Evolutionary conservation across 2,888 invertebrate species (phyloP).

Genomic region (Oligia fasciuncula): DNA sequence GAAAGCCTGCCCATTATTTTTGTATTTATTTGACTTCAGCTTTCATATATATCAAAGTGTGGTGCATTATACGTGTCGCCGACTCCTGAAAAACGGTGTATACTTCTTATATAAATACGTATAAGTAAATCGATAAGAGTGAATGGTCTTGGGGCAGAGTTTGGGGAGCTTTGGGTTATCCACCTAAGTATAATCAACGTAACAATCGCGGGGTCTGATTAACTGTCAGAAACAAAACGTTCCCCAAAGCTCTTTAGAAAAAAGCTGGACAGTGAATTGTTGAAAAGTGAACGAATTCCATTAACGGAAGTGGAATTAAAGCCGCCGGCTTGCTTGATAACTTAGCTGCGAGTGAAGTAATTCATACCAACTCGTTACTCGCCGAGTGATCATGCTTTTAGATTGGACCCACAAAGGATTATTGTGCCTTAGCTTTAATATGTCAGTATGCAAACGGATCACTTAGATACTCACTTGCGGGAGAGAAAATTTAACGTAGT

Average conservation of each 20-base stretch:
- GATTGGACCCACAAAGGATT: slow-evolving; percentile 64
- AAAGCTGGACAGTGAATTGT: slow-evolving; percentile 79
- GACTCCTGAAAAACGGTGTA: slow-evolving; percentile 9
- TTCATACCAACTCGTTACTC: slow-evolving; percentile 73
- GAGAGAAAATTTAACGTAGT: slow-evolving; percentile 6
- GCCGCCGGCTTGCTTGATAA: slow-evolving; percentile 74
- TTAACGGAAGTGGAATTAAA: slow-evolving; percentile 81
- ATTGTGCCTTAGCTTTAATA: slow-evolving; percentile 40
- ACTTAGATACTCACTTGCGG: slow-evolving; percentile 24
- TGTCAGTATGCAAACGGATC: slow-evolving; percentile 24
- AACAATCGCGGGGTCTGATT: slow-evolving; percentile 72
- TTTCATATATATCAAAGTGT: slow-evolving; percentile 40
- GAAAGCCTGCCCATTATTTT: slow-evolving; percentile 55
- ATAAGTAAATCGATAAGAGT: slow-evolving; percentile 21
- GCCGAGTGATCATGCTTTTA: slow-evolving; percentile 68
- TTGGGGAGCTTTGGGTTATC: slow-evolving; percentile 41
- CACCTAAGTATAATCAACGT: slow-evolving; percentile 65
- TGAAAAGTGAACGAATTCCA: slow-evolving; percentile 83
- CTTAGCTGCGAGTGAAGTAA: slow-evolving; percentile 72
- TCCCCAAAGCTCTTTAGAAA: slow-evolving; percentile 71
- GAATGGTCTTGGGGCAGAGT: slow-evolving; percentile 19
- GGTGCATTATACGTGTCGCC: slow-evolving; percentile 16
- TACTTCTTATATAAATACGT: not conserved
- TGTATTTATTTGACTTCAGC: slow-evolving; percentile 56
- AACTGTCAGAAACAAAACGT: slow-evolving; percentile 78